Base-by-base conservation (phyloP, 2,888 invertebrate genomes). In the Adelognathus sp. region DNA sequence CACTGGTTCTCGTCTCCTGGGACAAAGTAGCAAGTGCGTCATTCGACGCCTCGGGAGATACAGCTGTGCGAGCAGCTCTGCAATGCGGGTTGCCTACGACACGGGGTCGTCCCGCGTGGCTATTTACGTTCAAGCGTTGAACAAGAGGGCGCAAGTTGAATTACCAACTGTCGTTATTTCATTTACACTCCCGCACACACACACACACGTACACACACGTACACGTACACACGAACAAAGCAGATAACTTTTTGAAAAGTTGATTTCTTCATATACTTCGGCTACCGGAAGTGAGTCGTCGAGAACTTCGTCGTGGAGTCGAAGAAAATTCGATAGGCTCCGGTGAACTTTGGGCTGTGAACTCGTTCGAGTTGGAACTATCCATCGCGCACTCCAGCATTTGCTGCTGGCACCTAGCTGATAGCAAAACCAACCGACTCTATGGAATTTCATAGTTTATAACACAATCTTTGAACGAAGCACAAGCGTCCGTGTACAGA, bases 291-390 rank as follows among this genome's bases (percentile, higher is more conserved):
- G 66, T 50, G 58, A 41, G 71, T n/a, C n/a, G n/a, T n/a, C n/a
- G n/a, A 64, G 50, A 41, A 18, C 31, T 66, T 76, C 41, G 31
- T 66, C 58, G 24, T 16, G n/a, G 66, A 54, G 41, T 44, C 33
- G 36, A 61, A 52, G 54, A 76, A n/a, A 66, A 72, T 76, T 76
- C 66, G 66, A 66, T 72, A 52, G 61, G 54, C 41, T 16, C 18
- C 54, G 56, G 41, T 61, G 29, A 76, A 72, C 71, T 76, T 76
- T 36, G 41, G 14, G 24, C 60, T 24, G 39, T 36, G 50, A 72
- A 66, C 66, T 71, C 61, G 64, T 76, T 66, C 41, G 54, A 66
- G 66, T 72, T 76, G 41, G 24, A 44, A 9, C 29, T 18, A 50
- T 31, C 50, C 24, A 58, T 74, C 46, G 64, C 56, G 11, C 33